phyloP scores from a whole-genome alignment of 2,797 vertebrate genomes.

The Coregonus sp. region DNA sequence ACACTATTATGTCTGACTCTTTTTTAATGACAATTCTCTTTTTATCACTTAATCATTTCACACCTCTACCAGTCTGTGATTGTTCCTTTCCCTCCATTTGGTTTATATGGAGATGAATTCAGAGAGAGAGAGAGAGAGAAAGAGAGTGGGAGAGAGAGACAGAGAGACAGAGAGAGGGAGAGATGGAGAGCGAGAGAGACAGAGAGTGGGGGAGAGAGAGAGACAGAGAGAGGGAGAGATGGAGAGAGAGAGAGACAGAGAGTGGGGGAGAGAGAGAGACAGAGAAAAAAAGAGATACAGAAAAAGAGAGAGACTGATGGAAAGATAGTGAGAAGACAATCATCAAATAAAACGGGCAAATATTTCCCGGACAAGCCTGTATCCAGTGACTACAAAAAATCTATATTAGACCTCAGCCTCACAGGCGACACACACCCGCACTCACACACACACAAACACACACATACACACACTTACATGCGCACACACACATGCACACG shows the following conservation, averaged over 20 bases:
- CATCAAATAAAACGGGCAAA: conserved; percentile 55
- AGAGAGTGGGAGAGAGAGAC: not conserved
- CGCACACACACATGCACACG: not conserved
- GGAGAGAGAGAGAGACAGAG: too few relatives aligned
- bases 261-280: too few relatives aligned
- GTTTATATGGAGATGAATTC: not conserved
- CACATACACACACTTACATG: conserved; percentile 5
- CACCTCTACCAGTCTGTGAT: not conserved
- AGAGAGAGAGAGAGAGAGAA: not conserved
- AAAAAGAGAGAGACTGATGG: too few relatives aligned
- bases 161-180: conserved; percentile 36
- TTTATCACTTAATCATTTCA: too few relatives aligned
- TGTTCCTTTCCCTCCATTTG: not conserved
- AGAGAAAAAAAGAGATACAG: too few relatives aligned
- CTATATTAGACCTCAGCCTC: conserved; percentile 52
- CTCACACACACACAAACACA: conserved; percentile 60
- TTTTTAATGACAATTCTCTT: too few relatives aligned
- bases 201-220: too few relatives aligned
- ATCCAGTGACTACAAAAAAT: conserved; percentile 73
- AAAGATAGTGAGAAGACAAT: too few relatives aligned
- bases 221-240: too few relatives aligned
- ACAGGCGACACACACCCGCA: conserved; percentile 43
- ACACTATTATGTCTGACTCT: too few relatives aligned
- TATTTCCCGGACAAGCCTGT: conserved; percentile 65
- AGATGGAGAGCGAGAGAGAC: not conserved